Percentiles rank a stretch among this genome's conserved stretches.
phyloP scores from a whole-genome alignment of 2,797 vertebrate genomes.

The Cetoscarus ocellatus region DNA sequence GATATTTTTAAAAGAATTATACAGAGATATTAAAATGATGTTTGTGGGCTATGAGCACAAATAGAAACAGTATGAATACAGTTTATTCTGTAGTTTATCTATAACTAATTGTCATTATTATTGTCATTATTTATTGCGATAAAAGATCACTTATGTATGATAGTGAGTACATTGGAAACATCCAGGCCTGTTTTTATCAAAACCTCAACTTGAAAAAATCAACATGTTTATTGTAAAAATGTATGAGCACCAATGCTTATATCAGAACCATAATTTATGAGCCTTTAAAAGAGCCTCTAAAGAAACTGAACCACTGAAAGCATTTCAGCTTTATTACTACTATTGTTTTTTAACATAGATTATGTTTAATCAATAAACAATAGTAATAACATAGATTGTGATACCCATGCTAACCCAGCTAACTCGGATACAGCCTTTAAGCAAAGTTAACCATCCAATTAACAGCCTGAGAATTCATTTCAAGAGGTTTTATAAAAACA shows the following conservation, averaged over 20 bases:
- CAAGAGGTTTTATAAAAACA: slow-evolving; percentile 49
- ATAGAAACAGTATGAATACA: slow-evolving; percentile 51
- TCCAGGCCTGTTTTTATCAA: slow-evolving; percentile 53
- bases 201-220: not conserved
- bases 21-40: slow-evolving; percentile 50
- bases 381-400: no score
- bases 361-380: no score
- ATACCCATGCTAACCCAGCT: no score
- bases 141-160: slow-evolving; percentile 50
- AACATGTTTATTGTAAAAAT: no score
- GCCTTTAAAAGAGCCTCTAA: no score
- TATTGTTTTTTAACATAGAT: no score
- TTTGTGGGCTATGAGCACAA: slow-evolving; percentile 53
- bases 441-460: not conserved
- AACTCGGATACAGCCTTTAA: no score
- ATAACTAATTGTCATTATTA: slow-evolving; percentile 50
- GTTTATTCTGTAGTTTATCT: slow-evolving; percentile 51
- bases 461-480: not conserved
- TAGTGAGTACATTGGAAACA: slow-evolving; percentile 33
- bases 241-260: no score
- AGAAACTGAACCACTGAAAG: no score
- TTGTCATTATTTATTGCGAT: slow-evolving; percentile 21
- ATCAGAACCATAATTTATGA: no score
- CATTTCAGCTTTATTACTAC: no score
- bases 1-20: slow-evolving; percentile 74